Base-by-base conservation (phyloP, 2,113 vertebrate genomes). In the Tor tambroides region DNA sequence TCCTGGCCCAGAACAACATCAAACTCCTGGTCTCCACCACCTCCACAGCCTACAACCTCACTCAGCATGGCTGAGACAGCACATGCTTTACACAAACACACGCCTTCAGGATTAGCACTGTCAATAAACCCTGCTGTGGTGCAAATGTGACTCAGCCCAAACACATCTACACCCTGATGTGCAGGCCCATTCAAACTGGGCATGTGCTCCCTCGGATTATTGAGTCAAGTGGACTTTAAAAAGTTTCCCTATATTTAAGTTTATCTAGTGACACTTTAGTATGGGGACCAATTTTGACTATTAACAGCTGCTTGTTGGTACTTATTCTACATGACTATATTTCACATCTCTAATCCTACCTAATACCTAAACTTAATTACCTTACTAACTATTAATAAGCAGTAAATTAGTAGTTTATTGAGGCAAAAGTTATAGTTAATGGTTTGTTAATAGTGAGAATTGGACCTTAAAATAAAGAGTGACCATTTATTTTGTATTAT, bases 31-130 rank as follows among this genome's bases (percentile, higher is more conserved):
- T 92, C 90, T 19, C 81, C 91, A 87, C 92, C 91, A 82, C 90
- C 88, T 23, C 91, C 91, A 80, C 93, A 91, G 0, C 91, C 83
- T 78, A 95, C 90, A 84, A 96, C 69, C 89, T 97, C 95, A 8
- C 88, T 83, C 88, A 99, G 90, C 93, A 98, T 92, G 19, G 96
- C 96, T 0, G 92, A 95, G 86, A 98, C 92, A 0, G 96, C 96
- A 63, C 97, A 98, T 0, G 96, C 98, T 98, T 84, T 10, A 32
- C 65, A 35, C 17, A 71, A 32, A 54, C 76, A 63, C 78, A 83
- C 79, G 49, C 54, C 56, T 32, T 74, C 74, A 38, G 26, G 43
- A 79, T 69, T 67, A 65, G 38, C 75, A 69, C 23, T 32, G 63
- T 51, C 38, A 67, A 80, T 28, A 80, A 78, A 71, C 76, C 30